Conservation (phyloP, 2,797 vertebrate genomes). For the Smutsia temminckii region DNA sequence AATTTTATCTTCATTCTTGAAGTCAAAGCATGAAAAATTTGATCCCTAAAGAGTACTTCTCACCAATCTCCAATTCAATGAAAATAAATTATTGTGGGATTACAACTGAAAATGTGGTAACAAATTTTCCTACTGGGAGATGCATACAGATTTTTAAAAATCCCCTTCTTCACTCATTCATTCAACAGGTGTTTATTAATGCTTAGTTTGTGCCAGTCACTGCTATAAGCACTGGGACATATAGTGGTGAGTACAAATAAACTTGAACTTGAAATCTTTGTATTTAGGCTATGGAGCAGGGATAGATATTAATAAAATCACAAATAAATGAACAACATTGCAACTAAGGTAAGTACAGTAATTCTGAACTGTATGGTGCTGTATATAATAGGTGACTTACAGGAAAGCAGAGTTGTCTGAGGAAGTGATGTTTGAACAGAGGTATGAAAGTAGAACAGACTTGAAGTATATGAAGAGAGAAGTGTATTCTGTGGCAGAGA, state of each 20-base stretch:
- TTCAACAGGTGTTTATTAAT: constrained; percentile 1
- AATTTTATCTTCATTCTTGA: constrained; percentile 50
- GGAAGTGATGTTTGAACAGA: not conserved
- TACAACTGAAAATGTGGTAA: not conserved
- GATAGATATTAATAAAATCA: not conserved
- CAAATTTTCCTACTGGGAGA: constrained; percentile 13
- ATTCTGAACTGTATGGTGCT: not conserved
- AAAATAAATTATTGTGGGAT: constrained; percentile 33
- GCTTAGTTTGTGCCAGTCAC: not conserved
- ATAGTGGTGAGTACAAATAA: not conserved
- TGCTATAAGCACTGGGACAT: not conserved
- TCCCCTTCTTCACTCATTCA: not conserved
- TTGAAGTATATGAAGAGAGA: constrained; percentile 1
- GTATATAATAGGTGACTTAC: not conserved
- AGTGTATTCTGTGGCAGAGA: not conserved
- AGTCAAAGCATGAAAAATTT: constrained; percentile 51
- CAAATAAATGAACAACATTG: not conserved
- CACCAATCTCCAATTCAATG: constrained; percentile 1
- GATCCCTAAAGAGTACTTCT: constrained; percentile 35
- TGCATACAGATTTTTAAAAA: not conserved
- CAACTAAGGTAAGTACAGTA: not conserved
- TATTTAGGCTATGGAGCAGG: not conserved
- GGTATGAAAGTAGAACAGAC: not conserved
- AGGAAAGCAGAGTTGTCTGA: not conserved
- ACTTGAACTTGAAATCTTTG: not conserved